These are phyloP conservation scores for Proctacanthus coquilletti DNA, from an alignment of 1,140 invertebrate species.

Conservation along the genomic window DNA sequence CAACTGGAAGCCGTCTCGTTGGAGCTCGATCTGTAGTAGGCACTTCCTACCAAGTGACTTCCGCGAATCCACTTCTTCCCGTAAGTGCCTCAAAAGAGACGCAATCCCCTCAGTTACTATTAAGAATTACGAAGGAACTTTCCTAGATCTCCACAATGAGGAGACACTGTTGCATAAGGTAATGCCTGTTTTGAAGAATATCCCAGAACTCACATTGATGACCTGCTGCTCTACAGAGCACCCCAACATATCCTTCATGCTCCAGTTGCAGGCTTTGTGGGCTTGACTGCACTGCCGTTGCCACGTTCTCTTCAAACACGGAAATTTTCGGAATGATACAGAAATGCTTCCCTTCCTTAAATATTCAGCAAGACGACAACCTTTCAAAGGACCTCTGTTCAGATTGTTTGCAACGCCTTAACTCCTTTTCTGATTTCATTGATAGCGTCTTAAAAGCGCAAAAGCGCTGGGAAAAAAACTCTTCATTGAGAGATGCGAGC, in stretches of 20 bases:
- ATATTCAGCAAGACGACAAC: slow-evolving; percentile 23
- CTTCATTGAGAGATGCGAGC: slow-evolving; percentile 6
- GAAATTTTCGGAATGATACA: slow-evolving; percentile 26
- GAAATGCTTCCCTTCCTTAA: slow-evolving; percentile 25
- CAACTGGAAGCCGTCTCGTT: slow-evolving; percentile 23
- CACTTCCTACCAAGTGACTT: slow-evolving; percentile 22
- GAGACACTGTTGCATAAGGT: too few species aligned
- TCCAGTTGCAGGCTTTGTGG: slow-evolving; percentile 23
- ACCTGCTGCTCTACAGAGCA: too few species aligned
- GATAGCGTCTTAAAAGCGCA: slow-evolving; percentile 24
- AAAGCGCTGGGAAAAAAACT: slow-evolving; percentile 21
- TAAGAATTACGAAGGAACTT: slow-evolving; percentile 5
- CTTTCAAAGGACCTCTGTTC: slow-evolving; percentile 21
- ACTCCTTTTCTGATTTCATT: slow-evolving; percentile 19
- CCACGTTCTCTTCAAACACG: slow-evolving; percentile 20
- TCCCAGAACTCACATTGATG: too few species aligned
- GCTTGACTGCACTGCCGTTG: slow-evolving; percentile 11
- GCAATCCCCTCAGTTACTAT: slow-evolving; percentile 16
- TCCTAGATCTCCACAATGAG: background rate
- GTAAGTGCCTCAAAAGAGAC: slow-evolving; percentile 21
- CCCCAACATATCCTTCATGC: too few species aligned
- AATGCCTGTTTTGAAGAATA: too few species aligned
- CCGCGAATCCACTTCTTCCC: slow-evolving; percentile 15
- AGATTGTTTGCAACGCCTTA: slow-evolving; percentile 15
- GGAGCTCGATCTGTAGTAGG: slow-evolving; percentile 24